Evolutionary conservation across 30 jellyfish, hydroid and myxozoan genomes (phyloP).

Genomic region (Pseudorhiza aurosa): DNA sequence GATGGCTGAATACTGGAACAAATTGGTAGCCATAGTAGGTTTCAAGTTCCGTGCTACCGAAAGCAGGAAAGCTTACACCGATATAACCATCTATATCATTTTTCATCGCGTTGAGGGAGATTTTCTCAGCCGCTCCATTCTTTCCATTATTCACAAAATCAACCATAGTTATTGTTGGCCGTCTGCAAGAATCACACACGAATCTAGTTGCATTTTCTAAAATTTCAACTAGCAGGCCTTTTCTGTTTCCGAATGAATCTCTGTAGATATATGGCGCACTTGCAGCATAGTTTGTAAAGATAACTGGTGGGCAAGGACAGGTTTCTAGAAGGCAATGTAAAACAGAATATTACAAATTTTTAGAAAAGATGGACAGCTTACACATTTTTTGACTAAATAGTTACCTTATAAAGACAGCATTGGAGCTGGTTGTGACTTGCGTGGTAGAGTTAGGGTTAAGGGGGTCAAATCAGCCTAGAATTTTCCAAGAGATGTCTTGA

Average conservation of each 20-base stretch:
- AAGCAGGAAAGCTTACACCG: slow-evolving; percentile 61
- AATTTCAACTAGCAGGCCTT: slow-evolving; percentile 47
- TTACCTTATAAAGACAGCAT: too few species aligned
- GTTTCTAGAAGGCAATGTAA: slow-evolving; percentile 72
- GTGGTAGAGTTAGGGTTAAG: too few species aligned
- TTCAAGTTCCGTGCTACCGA: slow-evolving; percentile 55
- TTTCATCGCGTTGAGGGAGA: slow-evolving; percentile 33
- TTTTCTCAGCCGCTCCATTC: slow-evolving; percentile 71
- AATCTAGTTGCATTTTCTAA: slow-evolving; percentile 34
- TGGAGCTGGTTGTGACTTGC: too few species aligned
- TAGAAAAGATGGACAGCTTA: too few species aligned
- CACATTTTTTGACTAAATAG: too few species aligned
- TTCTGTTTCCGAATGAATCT: slow-evolving; percentile 40
- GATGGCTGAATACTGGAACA: slow-evolving; percentile 60
- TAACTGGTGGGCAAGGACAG: slow-evolving; percentile 59
- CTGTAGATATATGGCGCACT: slow-evolving; percentile 70
- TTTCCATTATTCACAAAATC: slow-evolving; percentile 61
- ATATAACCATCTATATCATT: slow-evolving; percentile 50
- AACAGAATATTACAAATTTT: too few species aligned
- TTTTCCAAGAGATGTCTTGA: too few species aligned
- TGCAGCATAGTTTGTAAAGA: slow-evolving; percentile 70
- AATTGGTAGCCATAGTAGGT: slow-evolving; percentile 58
- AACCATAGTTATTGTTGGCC: slow-evolving; percentile 3
- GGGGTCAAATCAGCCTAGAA: too few species aligned
- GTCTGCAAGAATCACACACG: slow-evolving; percentile 58